These are phyloP conservation scores for Gonatopus flavifemur DNA, from an alignment of 1,140 invertebrate genomes.

Conservation along the genomic window DNA sequence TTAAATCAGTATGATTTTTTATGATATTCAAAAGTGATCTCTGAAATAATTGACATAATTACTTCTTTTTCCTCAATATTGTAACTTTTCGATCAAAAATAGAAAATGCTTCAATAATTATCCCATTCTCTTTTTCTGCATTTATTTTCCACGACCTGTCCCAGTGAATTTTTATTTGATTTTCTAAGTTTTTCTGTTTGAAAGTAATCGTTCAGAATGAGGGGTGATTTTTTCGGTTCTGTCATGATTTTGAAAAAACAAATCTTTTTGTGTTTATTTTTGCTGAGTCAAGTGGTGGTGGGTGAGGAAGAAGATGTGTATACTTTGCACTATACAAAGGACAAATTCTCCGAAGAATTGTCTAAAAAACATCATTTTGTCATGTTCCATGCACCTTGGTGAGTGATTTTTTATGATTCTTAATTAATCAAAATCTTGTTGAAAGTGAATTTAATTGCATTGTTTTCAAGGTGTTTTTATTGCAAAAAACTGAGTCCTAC, in stretches of 20 bases:
- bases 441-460: background rate
- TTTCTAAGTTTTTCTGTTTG: background rate
- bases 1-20: background rate
- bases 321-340: slow-evolving; percentile 19
- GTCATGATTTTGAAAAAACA: slow-evolving; percentile 3
- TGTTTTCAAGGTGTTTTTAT: slow-evolving; percentile 67
- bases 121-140: no score
- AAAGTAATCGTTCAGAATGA: slow-evolving; percentile 1
- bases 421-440: slow-evolving; percentile 9
- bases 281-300: slow-evolving; percentile 24
- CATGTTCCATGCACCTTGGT: slow-evolving; percentile 81
- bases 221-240: background rate
- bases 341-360: slow-evolving; percentile 49
- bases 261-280: slow-evolving; percentile 19
- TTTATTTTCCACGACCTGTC: no score
- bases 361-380: slow-evolving; percentile 71
- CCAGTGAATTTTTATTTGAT: background rate
- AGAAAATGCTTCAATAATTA: no score
- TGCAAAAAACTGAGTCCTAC: slow-evolving; percentile 69
- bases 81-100: background rate
- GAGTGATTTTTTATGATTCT: slow-evolving; percentile 32
- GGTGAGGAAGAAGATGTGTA: slow-evolving; percentile 10
- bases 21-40: background rate
- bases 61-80: background rate
- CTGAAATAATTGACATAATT: background rate